Evolutionary conservation across 2,797 vertebrate species (phyloP).

Genomic region (Menidia menidia): DNA sequence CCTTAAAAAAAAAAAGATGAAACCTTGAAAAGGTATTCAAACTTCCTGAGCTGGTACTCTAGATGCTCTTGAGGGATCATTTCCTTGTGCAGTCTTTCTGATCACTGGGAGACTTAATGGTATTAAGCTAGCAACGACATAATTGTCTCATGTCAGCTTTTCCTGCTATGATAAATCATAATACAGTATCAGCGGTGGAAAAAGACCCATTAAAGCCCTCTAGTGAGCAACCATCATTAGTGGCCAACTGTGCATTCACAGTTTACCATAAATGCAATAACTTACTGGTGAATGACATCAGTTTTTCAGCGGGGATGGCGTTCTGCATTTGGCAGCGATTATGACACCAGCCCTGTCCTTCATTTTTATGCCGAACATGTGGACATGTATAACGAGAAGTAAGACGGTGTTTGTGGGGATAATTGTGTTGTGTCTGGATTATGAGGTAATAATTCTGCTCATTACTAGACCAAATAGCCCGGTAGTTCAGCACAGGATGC

Average conservation of each 20-base stretch:
- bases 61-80: too few relatives aligned
- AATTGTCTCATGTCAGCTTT: not conserved
- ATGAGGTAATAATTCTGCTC: not conserved
- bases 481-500: not conserved
- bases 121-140: too few relatives aligned
- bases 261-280: conserved; percentile 1
- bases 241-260: not conserved
- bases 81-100: too few relatives aligned
- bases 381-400: conserved; percentile 13
- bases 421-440: conserved; percentile 6
- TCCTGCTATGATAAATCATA: not conserved
- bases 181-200: not conserved
- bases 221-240: not conserved
- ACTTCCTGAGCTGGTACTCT: too few relatives aligned
- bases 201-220: not conserved
- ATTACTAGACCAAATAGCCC: not conserved
- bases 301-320: not conserved
- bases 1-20: too few relatives aligned
- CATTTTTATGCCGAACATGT: conserved; percentile 22
- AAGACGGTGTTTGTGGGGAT: conserved; percentile 1
- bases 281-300: conserved; percentile 29
- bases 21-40: too few relatives aligned
- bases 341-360: not conserved
- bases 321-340: conserved; percentile 7
- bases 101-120: too few relatives aligned